Base-by-base conservation (phyloP, 2,113 vertebrate species). In the Chelonoidis abingdonii region DNA sequence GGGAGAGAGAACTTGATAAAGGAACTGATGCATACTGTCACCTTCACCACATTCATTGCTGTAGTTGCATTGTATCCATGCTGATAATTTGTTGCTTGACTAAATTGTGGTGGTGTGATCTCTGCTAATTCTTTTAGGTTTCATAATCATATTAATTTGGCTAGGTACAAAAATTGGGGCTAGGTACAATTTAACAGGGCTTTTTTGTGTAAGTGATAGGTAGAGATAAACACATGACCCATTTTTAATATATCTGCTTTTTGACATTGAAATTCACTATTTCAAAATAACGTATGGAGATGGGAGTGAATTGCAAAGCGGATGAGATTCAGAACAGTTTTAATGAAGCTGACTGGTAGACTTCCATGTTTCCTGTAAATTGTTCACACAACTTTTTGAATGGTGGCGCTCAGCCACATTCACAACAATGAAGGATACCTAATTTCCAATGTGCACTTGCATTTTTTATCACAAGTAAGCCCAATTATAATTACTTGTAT, bases 381-480 rank as follows among this genome's bases (percentile, higher is more conserved):
- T 41, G 78, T 80, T 90, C 1, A 2, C 92, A 82, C 78, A 54
- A 59, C 38, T 87, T 88, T 49, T 83, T 79, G 79, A 52, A 94
- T 93, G 93, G 87, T 95, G 90, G 86, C 29, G 29, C 0, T 0
- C 21, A 38, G 82, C 57, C 88, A 65, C 35, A 90, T 9, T 88
- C 72, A 31, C 8, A 88, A 49, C 78, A 93, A 88, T 88, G 80
- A 94, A 94, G 65, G 29, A 53, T 54, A 44, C 24, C 22, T 76
- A 27, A 69, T 38, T 38, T 69, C 35, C 35, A 12, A 81, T 9
- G 65, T 85, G 89, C 62, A 91, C 44, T 41, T 94, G 35, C 5
- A 44, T 82, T 89, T 88, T 94, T 94, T 75, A 76, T 76, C 69
- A 31, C 57, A 87, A n/a, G 59, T 80, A 82, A 78, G 29, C 72